Evolutionary conservation across 2,797 vertebrate genomes (phyloP).

Genomic region (Synanceia verrucosa): DNA sequence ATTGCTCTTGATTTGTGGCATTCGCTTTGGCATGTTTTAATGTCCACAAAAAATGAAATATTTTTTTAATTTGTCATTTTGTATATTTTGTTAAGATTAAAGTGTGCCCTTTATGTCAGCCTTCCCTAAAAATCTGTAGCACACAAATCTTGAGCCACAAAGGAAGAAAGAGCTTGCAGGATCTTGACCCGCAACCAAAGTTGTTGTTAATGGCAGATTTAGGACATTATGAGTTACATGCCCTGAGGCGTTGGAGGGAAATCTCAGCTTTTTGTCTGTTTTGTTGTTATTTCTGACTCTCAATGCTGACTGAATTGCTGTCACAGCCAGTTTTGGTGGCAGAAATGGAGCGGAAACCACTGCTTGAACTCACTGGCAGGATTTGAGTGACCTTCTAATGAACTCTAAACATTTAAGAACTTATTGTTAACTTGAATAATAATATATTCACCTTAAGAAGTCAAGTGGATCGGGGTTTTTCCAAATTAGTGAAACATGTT

Average conservation of each 20-base stretch:
- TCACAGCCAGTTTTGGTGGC: conserved; percentile 5
- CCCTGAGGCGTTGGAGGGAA: neutral
- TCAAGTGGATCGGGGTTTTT: conserved; percentile 18
- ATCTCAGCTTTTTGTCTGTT: neutral
- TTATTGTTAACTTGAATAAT: conserved; percentile 3
- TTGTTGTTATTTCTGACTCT: conserved; percentile 10
- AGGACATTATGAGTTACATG: conserved; percentile 10
- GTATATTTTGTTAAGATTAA: neutral
- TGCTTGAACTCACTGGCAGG: neutral
- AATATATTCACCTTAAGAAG: conserved; percentile 15
- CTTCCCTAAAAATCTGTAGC: neutral
- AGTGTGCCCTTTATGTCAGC: neutral
- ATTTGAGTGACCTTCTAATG: conserved; percentile 38
- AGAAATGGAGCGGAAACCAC: conserved; percentile 25
- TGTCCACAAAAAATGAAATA: too few species aligned
- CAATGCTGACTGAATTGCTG: neutral
- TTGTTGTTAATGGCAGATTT: conserved; percentile 16
- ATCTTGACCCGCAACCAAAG: conserved; percentile 7
- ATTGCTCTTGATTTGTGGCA: conserved; percentile 58
- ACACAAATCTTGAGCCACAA: neutral
- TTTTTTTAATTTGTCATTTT: neutral
- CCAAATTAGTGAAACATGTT: conserved; percentile 28
- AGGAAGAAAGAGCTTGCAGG: neutral
- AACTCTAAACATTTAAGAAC: conserved; percentile 35
- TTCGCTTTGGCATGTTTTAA: too few species aligned